phyloP scores from a whole-genome alignment of 2,888 invertebrate species.

The Exephanes ischioxanthus region DNA sequence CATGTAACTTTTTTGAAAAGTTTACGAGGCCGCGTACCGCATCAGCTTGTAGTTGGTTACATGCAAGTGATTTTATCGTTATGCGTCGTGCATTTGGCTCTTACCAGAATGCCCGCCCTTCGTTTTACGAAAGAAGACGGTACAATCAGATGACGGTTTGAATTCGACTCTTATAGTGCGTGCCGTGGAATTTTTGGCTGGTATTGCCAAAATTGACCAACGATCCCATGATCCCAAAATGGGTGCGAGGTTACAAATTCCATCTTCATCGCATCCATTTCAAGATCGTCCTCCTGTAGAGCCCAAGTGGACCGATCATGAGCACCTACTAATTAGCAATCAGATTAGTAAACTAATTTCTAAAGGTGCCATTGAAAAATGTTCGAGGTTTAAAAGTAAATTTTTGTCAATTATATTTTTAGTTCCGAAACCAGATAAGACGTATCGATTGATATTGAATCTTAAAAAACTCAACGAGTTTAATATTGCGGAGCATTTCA shows the following conservation, averaged over 20 bases:
- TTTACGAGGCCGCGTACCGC: constrained; percentile 27
- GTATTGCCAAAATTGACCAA: not conserved
- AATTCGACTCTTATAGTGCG: constrained; percentile 35
- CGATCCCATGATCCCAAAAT: not conserved
- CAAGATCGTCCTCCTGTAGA: too few relatives aligned
- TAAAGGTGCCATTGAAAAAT: too few relatives aligned
- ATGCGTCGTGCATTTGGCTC: constrained; percentile 51
- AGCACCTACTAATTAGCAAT: too few relatives aligned
- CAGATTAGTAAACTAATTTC: too few relatives aligned
- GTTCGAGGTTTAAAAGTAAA: too few relatives aligned
- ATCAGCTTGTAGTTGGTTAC: constrained; percentile 23
- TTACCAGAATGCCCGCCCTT: constrained; percentile 56
- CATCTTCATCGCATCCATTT: too few relatives aligned
- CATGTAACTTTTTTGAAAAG: constrained; percentile 42
- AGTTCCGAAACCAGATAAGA: too few relatives aligned
- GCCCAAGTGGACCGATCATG: too few relatives aligned
- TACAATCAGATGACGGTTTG: constrained; percentile 7
- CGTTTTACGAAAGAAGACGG: constrained; percentile 48
- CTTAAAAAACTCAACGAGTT: not conserved
- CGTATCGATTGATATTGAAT: too few relatives aligned
- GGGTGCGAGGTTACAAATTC: too few relatives aligned
- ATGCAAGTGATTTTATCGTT: constrained; percentile 56
- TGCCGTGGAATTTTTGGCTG: not conserved
- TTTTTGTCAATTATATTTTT: too few relatives aligned
- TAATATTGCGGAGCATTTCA: too few relatives aligned